Evolutionary conservation across 1,140 invertebrate genomes (phyloP).

Genomic region (Megalopta genalis): DNA sequence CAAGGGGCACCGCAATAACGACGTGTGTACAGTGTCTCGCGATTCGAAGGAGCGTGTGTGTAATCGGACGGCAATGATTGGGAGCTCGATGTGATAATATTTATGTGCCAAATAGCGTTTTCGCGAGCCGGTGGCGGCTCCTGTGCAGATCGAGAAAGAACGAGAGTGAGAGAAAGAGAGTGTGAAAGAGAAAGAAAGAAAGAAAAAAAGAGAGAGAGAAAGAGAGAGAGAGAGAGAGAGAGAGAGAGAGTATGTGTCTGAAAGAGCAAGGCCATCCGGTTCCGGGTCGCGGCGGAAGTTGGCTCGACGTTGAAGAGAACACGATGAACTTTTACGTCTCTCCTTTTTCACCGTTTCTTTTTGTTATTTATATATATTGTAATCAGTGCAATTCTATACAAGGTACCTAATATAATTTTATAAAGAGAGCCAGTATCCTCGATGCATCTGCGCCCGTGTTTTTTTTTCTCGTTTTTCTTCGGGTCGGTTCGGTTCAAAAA

Average conservation of each 20-base stretch:
- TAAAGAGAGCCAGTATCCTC: slow-evolving; percentile 78
- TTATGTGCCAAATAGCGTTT: slow-evolving; percentile 78
- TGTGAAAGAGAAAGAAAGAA: too few species aligned
- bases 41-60: slow-evolving; percentile 5
- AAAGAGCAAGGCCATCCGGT: slow-evolving; percentile 36
- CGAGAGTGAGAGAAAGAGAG: neutral
- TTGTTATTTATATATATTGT: slow-evolving; percentile 68
- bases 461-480: slow-evolving; percentile 40
- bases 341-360: slow-evolving; percentile 50
- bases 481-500: slow-evolving; percentile 42
- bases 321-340: slow-evolving; percentile 59
- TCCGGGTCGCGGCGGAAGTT: slow-evolving; percentile 66
- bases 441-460: slow-evolving; percentile 57
- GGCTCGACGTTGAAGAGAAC: slow-evolving; percentile 63
- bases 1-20: neutral
- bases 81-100: slow-evolving; percentile 76
- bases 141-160: neutral
- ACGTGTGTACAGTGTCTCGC: slow-evolving; percentile 19
- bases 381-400: slow-evolving; percentile 78
- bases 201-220: too few species aligned
- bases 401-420: slow-evolving; percentile 78
- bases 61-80: slow-evolving; percentile 54
- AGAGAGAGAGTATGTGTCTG: too few species aligned
- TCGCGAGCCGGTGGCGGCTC: slow-evolving; percentile 55
- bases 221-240: too few species aligned